Conservation (phyloP, 1,140 invertebrate species). For the Lucilia cuprina region DNA sequence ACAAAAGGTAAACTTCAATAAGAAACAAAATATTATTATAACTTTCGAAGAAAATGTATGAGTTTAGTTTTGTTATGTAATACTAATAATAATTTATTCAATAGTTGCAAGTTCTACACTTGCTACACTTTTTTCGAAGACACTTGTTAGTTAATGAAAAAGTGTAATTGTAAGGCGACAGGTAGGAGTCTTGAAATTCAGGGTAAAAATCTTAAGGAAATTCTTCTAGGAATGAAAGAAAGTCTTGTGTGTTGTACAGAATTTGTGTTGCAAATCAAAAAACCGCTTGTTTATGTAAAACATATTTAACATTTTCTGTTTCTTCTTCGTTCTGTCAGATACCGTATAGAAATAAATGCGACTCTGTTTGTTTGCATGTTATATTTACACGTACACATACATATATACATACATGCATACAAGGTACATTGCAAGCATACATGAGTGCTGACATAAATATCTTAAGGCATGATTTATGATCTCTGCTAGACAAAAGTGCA, state of each 20-base stretch:
- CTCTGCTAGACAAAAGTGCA: not conserved
- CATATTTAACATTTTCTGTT: not conserved
- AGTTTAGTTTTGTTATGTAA: not conserved
- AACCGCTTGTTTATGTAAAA: conserved; percentile 13
- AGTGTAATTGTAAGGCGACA: too few species aligned
- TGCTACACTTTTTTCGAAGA: conserved; percentile 10
- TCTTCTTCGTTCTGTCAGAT: not conserved
- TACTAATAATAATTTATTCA: conserved; percentile 23
- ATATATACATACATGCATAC: too few species aligned
- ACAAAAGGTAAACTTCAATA: not conserved
- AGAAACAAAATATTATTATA: not conserved
- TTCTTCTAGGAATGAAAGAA: too few species aligned
- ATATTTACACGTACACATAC: not conserved
- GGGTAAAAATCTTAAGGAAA: too few species aligned
- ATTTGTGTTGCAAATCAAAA: not conserved
- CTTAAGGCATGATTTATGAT: conserved; percentile 27
- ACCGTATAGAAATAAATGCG: not conserved
- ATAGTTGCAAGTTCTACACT: not conserved
- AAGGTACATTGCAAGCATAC: not conserved
- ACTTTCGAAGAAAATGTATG: not conserved
- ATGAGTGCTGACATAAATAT: conserved; percentile 33
- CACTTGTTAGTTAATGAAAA: not conserved
- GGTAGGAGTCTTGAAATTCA: too few species aligned
- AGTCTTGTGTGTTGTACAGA: not conserved
- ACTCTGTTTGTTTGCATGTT: conserved; percentile 17